Evolutionary conservation across 2,113 vertebrate genomes (phyloP).

Genomic region (Centropus bengalensis): DNA sequence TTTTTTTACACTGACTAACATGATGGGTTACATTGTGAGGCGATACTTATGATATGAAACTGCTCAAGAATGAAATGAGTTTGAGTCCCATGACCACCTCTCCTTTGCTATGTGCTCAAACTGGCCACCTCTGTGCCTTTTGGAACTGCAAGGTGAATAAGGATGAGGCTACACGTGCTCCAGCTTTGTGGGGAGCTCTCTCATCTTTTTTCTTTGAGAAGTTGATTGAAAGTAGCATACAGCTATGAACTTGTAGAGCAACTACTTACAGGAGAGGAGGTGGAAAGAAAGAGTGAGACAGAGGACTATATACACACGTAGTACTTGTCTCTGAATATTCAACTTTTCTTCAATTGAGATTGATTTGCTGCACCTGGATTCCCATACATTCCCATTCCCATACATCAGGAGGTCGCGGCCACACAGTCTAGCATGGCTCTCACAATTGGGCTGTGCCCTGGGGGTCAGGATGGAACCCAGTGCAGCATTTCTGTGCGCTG

Average conservation of each 20-base stretch:
- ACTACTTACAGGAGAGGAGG: too few relatives aligned
- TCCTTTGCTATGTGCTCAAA: background rate
- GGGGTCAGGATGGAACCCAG: background rate
- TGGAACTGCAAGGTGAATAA: background rate
- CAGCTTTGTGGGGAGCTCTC: background rate
- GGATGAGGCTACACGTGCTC: background rate
- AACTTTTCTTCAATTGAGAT: background rate
- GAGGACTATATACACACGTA: accelerated
- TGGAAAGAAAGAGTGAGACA: background rate
- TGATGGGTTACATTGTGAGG: background rate
- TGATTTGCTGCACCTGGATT: background rate
- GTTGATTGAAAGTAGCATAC: background rate
- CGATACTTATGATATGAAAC: background rate
- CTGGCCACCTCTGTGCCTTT: background rate
- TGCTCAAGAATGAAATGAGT: background rate
- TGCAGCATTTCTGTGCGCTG: accelerated
- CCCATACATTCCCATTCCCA: accelerated
- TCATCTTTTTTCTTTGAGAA: background rate
- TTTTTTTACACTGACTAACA: background rate
- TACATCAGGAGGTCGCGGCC: background rate
- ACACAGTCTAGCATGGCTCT: accelerated
- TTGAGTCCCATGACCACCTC: background rate
- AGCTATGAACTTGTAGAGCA: background rate
- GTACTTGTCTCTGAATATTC: background rate
- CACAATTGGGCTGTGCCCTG: accelerated